phyloP scores from a whole-genome alignment of 2,797 vertebrate species.

The Poecile montanus region DNA sequence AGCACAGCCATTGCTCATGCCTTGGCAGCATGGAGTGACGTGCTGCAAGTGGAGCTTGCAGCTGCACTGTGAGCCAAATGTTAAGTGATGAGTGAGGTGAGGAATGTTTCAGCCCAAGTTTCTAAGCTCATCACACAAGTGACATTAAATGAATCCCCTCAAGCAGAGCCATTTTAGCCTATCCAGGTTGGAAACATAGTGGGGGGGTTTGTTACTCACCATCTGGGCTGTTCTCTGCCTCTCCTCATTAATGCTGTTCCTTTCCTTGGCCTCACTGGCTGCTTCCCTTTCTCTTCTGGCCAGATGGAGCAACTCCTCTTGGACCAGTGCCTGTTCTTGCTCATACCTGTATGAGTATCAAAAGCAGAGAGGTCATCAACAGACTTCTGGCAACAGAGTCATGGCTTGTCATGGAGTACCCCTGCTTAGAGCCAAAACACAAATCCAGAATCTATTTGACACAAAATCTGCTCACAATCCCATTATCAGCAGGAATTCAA shows the following conservation, averaged over 20 bases:
- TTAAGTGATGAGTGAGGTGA: neutral
- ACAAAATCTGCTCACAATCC: neutral
- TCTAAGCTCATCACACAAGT: neutral
- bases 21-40: neutral
- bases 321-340: conserved; percentile 80
- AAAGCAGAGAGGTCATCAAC: neutral
- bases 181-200: neutral
- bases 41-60: neutral
- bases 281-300: conserved; percentile 81
- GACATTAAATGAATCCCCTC: neutral
- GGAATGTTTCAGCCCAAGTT: neutral
- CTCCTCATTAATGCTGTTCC: conserved; percentile 67
- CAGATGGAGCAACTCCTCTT: conserved; percentile 81
- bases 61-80: neutral
- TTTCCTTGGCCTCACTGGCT: conserved; percentile 70
- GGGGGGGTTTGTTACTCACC: conserved; percentile 75
- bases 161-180: neutral
- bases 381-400: neutral
- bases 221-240: conserved; percentile 74
- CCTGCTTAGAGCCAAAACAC: neutral
- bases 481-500: neutral
- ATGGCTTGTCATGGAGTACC: neutral
- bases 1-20: neutral
- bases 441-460: neutral
- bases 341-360: conserved; percentile 78